Conservation (phyloP, 2,888 invertebrate genomes). For the Drosophila yooni region DNA sequence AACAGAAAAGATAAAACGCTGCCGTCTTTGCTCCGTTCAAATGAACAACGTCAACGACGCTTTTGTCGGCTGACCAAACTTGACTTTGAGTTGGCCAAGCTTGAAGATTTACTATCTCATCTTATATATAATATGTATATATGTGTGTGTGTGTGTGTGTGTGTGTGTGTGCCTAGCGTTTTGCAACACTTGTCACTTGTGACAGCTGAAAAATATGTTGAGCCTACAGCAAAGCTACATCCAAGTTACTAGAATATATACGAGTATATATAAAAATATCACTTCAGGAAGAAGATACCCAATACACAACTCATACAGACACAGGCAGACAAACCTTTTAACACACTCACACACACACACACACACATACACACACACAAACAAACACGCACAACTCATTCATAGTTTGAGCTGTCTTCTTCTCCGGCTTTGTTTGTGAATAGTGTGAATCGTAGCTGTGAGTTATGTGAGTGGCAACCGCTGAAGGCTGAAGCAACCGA, state of each 20-base stretch:
- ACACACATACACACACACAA: neutral
- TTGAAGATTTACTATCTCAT: constrained; percentile 42
- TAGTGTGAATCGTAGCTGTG: constrained; percentile 12
- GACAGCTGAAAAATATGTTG: constrained; percentile 62
- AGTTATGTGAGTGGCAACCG: constrained; percentile 10
- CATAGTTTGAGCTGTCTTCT: constrained; percentile 11
- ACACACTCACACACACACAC: neutral
- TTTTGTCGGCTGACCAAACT: constrained; percentile 65
- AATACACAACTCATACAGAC: neutral
- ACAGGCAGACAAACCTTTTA: neutral
- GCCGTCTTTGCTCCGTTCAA: constrained; percentile 36
- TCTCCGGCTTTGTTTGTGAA: neutral
- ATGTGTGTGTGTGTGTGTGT: constrained; percentile 16
- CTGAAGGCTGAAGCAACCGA: constrained; percentile 25
- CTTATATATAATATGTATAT: no score
- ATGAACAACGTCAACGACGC: constrained; percentile 45
- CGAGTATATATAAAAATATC: constrained; percentile 1
- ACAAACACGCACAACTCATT: constrained; percentile 10
- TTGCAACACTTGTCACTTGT: constrained; percentile 69
- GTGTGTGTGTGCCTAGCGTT: constrained; percentile 34
- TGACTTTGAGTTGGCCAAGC: constrained; percentile 55
- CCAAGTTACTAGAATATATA: constrained; percentile 19
- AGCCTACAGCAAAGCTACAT: constrained; percentile 31
- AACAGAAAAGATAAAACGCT: constrained; percentile 44
- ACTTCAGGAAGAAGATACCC: neutral